Evolutionary conservation across 2,888 invertebrate species (phyloP), one percentile per base, ranked within the genome.

Genomic region (Chorisops tibialis): DNA sequence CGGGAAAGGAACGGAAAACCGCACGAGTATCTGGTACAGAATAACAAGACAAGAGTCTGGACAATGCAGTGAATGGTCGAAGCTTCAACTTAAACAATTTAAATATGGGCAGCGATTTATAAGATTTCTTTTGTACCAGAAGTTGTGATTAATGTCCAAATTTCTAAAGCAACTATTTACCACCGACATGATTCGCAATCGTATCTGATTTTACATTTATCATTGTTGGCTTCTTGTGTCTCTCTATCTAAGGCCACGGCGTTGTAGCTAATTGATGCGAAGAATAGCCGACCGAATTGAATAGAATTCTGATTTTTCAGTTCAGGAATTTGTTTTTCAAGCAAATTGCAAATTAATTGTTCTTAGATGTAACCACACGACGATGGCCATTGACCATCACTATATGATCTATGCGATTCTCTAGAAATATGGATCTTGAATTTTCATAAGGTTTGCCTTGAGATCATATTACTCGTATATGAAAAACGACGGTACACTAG

Each of bases 51-150:
- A 56, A 56, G 56, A 56, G 43, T 56, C 45, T 43, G 14, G 56
- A 56, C 56, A 56, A 56, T 56, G 35, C 56, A 7, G 37, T 56
- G 56, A 56, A 45, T 56, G 30, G 56, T 56, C 56, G 56, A 56
- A 43, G 56, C 35, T 56, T 56, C 56, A 56, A 56, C 56, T 56
- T 41, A 48, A 49, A 62, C 56, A 50, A 56, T 50, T 62, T 62
- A 62, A 62, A 62, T 62, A 62, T 62, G 62, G 41, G 35, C 49
- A 49, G 39, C 62, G 49, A 61, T 62, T 62, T 62, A 56, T 56
- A 62, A 62, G 56, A 56, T 18, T 39, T 62, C 62, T 56, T 62
- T 62, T 62, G 56, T 62, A 24, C 21, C 35, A 38, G 38, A 54
- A 47, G 12, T 48, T 14, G 19, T 62, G 62, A 62, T 62, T 62